These are phyloP conservation scores for Bradypodion pumilum DNA, from an alignment of 2,797 vertebrate genomes.

Conservation along the genomic window DNA sequence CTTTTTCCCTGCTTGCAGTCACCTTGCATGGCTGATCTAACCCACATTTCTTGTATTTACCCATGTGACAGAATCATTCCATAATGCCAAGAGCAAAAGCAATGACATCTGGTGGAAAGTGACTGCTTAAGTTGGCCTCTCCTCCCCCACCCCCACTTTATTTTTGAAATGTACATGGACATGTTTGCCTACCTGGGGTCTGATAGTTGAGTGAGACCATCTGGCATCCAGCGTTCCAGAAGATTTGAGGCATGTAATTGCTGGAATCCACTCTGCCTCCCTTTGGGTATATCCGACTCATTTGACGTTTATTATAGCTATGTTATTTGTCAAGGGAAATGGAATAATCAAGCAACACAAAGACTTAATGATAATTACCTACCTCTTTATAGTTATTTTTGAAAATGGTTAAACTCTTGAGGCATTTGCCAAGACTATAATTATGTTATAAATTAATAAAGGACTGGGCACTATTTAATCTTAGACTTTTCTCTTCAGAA, in stretches of 20 bases:
- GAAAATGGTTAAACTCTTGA: constrained; percentile 2
- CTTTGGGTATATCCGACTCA: constrained; percentile 99
- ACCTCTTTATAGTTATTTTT: neutral
- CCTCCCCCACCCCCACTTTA: constrained; percentile 15
- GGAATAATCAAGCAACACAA: constrained; percentile 33
- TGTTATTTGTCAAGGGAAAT: constrained; percentile 82
- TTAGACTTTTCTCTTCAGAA: neutral
- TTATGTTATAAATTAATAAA: neutral
- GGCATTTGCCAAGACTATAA: neutral
- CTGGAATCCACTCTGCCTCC: constrained; percentile 98
- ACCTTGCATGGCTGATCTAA: constrained; percentile 54
- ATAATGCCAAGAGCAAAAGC: constrained; percentile 74
- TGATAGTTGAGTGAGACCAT: constrained; percentile 99
- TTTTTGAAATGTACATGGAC: constrained; percentile 66
- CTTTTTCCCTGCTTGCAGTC: constrained; percentile 43
- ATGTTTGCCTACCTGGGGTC: constrained; percentile 91
- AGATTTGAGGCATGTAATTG: constrained; percentile 99
- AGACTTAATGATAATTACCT: neutral
- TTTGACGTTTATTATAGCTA: constrained; percentile 99
- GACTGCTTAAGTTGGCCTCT: constrained; percentile 52
- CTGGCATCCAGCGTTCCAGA: constrained; percentile 99
- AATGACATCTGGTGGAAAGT: constrained; percentile 78
- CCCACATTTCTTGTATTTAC: constrained; percentile 58
- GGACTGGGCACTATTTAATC: neutral
- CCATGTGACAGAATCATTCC: constrained; percentile 78